Base-by-base conservation (phyloP, 1,140 invertebrate genomes). In the Aphelinus certus region DNA sequence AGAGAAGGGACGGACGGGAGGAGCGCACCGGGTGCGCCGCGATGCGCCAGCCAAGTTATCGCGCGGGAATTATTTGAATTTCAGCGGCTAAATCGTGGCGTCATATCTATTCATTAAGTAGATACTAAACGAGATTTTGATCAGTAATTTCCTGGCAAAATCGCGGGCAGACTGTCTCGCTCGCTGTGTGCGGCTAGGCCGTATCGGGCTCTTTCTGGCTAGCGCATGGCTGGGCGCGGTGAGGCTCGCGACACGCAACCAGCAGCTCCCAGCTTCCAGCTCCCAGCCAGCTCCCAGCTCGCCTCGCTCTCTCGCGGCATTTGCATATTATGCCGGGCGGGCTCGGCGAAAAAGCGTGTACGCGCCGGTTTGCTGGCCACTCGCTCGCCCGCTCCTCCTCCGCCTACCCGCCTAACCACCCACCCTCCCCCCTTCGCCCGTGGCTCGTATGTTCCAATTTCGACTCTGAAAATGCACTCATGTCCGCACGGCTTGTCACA, bases 81-180 rank as follows among this genome's bases (percentile, higher is more conserved):
- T 82, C 80, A 74, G 51, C 67, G 71, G 79, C 74, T 73, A 77
- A 81, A 82, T 81, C 78, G 78, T 82, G 79, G 77, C 76, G 60
- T 49, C 75, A 74, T 85, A 84, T 84, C 82, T 84, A 82, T 81
- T 83, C 82, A 84, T 84, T 85, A 85, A 84, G 83, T 84, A 82
- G 79, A 81, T 81, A 80, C 79, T 79, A 82, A 81, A 83, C 79
- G 79, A 80, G 81, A 85, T 85, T 84, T 85, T 81, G 82, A 85
- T 85, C 83, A 83, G 82, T 84, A 84, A 85, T 85, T 84, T 84
- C 82, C 79, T 80, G 78, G 67, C 68, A 64, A 77, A 77, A 80
- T 76, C 65, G 61, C 71, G 71, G 26, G 26, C 74, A 49, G 49
- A 26, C 26, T 26, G 56, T 58, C 10, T 61, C 58, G 4, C 56